Evolutionary conservation across 2,888 invertebrate species (phyloP), one percentile per base, ranked within the genome.

Genomic region (Phlogophora meticulosa): DNA sequence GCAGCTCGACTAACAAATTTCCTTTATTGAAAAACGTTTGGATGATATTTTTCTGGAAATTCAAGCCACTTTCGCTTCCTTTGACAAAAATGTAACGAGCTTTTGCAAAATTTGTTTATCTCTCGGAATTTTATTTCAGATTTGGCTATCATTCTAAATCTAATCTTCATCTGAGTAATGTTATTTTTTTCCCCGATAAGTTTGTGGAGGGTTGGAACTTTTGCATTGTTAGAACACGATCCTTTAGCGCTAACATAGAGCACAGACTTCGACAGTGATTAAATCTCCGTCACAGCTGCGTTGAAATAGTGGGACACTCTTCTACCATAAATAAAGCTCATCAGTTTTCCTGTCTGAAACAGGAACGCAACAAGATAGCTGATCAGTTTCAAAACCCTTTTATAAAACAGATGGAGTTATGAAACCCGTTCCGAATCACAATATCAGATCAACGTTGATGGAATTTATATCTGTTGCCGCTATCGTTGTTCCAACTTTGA

Each of bases 21-120:
- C 53, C 62, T 78, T 65, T 67, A 79, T 78, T 81, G 71, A 68
- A 79, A 65, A 68, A 68, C 68, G 63, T 81, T 68, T 63, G 49
- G 58, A 60, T 58, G 57, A 55, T 62, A 67, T 70, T 75, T 66
- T 69, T 69, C 61, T 42, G 53, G 28, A 59, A 66, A 62, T 62
- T 52, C 59, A 42, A 34, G 62, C 43, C 53, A 81, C 61, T 64
- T 71, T 60, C 55, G 51, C 78, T 78, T 78, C 67, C 46, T 65
- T 65, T 51, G 53, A 63, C 43, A 40, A 68, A 72, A 73, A 67
- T 60, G 56, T 65, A 60, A 76, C 60, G 66, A 64, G 38, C 46
- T 51, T 74, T 63, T 61, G 57, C 42, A 57, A 68, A 72, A 52
- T 56, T 61, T 60, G 46, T 69, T 68, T 52, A 34, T 72, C 34